Base-by-base conservation (phyloP, 1,140 invertebrate species). In the Drosophila littoralis region DNA sequence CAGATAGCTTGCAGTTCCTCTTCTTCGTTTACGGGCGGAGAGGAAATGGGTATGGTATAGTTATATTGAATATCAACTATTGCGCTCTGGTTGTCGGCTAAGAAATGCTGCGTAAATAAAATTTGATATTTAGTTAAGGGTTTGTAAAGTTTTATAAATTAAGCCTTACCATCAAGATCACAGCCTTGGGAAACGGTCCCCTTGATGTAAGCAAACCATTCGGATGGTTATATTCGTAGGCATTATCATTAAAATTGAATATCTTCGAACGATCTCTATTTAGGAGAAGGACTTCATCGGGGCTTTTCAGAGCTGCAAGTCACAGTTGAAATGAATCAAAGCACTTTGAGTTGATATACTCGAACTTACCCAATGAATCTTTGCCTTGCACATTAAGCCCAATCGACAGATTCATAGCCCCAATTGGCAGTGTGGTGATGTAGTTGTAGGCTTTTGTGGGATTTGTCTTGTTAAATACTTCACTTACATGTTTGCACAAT, bases 361-460 rank as follows among this genome's bases (percentile, higher is more conserved):
- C 45, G 45, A 22, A 17, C 94, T 95, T 92, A 98, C 97, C 97
- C 75, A 99, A 94, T 91, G 96, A 96, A 93, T 98, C 98, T 61
- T 95, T 94, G 73, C 95, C 97, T 55, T 95, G 94, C 51, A 95
- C 94, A 65, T 97, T 93, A 93, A 98, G 97, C 42, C 95, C 96
- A 76, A 98, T 95, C 80, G 97, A 96, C 68, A 98, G 94, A 77
- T 96, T 95, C 92, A 97, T 97, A 5, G 97, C 97, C 7, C 97
- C 97, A 59, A 93, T 92, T 0, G 98, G 97, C 32, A 98, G 95
- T 17, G 95, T 95, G 1, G 96, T 95, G 8, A 98, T 95, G 72
- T 96, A 93, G 76, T 97, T 96, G 93, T 98, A 98, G 8, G 97
- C 97, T 22, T 95, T 93, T 0, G 95, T 94, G 46, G 97, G 92